A percentile compares a stretch with the other conserved stretches of the same genome.
phyloP scores from a whole-genome alignment of 2,113 vertebrate genomes.

The Entelurus aequoreus region DNA sequence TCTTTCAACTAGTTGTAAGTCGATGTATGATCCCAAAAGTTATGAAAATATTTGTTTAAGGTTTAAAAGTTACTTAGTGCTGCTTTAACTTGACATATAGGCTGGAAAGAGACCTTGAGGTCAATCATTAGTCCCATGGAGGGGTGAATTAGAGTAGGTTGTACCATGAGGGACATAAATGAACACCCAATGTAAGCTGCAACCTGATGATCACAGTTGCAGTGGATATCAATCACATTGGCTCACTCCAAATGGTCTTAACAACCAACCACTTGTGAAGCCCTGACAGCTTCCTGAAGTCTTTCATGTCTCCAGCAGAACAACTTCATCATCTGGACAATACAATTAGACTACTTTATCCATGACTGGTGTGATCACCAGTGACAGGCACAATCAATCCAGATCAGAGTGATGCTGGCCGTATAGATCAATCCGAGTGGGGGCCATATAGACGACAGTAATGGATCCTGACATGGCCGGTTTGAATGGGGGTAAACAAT shows the following conservation, averaged over 20 bases:
- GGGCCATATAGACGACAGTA: constrained; percentile 42
- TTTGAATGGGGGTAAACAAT: constrained; percentile 64
- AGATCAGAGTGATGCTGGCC: constrained; percentile 54
- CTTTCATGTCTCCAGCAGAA: constrained; percentile 47
- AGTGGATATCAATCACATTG: constrained; percentile 7
- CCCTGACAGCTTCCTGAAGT: constrained; percentile 22
- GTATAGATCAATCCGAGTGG: constrained; percentile 59
- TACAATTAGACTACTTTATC: constrained; percentile 50
- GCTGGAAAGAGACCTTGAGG: too few relatives aligned
- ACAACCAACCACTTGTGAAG: constrained; percentile 25
- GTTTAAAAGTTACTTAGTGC: too few relatives aligned
- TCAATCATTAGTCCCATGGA: too few relatives aligned
- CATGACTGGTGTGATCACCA: constrained; percentile 51
- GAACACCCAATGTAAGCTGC: neutral
- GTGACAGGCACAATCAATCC: constrained; percentile 56
- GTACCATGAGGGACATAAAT: neutral
- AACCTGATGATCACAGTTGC: constrained; percentile 2
- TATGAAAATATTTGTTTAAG: too few relatives aligned
- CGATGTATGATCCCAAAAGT: too few relatives aligned
- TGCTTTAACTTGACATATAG: too few relatives aligned
- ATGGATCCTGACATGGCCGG: constrained; percentile 48
- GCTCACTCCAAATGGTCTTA: constrained; percentile 2
- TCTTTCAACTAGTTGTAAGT: too few relatives aligned
- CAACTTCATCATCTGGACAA: constrained; percentile 63
- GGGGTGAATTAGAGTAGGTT: neutral